Evolutionary conservation across 2,797 vertebrate species (phyloP).

Genomic region (Muraenolepis orangiensis): DNA sequence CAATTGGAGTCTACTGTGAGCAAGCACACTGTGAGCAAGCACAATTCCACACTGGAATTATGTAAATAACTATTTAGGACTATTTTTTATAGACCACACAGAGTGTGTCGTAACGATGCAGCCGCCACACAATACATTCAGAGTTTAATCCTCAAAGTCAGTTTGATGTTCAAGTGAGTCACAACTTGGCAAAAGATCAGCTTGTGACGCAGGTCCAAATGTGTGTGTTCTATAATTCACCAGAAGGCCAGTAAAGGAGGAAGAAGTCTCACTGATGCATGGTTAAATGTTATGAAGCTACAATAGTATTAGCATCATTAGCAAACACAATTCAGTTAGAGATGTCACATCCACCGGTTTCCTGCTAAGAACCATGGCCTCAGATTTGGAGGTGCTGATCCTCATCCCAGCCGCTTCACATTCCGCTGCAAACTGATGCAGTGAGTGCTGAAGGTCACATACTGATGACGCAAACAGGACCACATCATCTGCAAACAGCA

Average conservation of each 20-base stretch:
- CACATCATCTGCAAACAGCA: too few relatives aligned
- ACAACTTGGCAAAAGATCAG: neutral
- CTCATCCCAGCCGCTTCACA: too few relatives aligned
- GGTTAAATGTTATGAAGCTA: neutral
- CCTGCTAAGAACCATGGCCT: too few relatives aligned
- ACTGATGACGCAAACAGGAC: too few relatives aligned
- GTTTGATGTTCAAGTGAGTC: slow-evolving; percentile 11
- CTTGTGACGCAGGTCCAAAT: neutral
- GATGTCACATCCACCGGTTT: neutral
- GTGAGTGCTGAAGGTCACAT: too few relatives aligned
- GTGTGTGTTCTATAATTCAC: neutral
- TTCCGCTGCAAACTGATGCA: too few relatives aligned
- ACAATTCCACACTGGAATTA: too few relatives aligned
- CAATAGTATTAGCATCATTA: neutral
- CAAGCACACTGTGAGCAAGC: too few relatives aligned
- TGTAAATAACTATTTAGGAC: neutral
- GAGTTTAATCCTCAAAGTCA: slow-evolving; percentile 21
- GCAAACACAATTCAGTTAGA: neutral
- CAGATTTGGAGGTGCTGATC: too few relatives aligned
- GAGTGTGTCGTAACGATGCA: neutral
- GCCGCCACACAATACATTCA: neutral
- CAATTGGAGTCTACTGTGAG: neutral
- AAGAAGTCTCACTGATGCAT: neutral
- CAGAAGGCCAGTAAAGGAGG: neutral
- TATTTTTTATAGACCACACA: neutral